Evolutionary conservation across 1,140 invertebrate genomes (phyloP).

Genomic region (Lepidostoma basale): DNA sequence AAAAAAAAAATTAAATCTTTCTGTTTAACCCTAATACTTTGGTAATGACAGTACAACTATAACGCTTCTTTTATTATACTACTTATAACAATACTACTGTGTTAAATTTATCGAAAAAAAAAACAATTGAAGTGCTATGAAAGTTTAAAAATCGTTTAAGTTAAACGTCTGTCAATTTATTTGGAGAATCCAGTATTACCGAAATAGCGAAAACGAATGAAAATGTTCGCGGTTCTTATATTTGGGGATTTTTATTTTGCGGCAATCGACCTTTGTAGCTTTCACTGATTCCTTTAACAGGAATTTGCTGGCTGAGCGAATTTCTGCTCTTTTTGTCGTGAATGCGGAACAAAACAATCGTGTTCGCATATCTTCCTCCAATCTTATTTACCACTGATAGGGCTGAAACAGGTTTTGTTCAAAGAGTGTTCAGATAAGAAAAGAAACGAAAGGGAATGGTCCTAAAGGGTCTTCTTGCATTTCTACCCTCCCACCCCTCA

Average conservation of each 20-base stretch:
- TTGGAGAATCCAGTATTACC: too few relatives aligned
- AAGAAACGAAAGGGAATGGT: slow-evolving; percentile 18
- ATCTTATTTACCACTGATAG: slow-evolving; percentile 27
- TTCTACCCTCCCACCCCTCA: background rate
- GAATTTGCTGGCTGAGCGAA: slow-evolving; percentile 2
- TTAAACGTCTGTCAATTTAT: too few relatives aligned
- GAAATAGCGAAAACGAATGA: slow-evolving; percentile 15
- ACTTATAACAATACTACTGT: too few relatives aligned
- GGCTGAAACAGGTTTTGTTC: background rate
- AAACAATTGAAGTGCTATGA: too few relatives aligned
- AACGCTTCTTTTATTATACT: too few relatives aligned
- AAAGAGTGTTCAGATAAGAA: background rate
- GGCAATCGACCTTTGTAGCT: background rate
- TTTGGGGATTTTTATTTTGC: too few relatives aligned
- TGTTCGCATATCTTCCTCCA: slow-evolving; percentile 1
- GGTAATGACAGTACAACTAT: too few relatives aligned
- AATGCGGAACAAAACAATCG: slow-evolving; percentile 14
- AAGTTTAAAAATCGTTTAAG: too few relatives aligned
- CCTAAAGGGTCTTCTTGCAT: slow-evolving; percentile 31
- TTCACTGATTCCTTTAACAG: background rate
- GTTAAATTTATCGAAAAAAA: too few relatives aligned
- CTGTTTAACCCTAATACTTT: too few relatives aligned
- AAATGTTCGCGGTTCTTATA: slow-evolving; percentile 14
- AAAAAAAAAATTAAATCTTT: too few relatives aligned
- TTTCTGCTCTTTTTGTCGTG: slow-evolving; percentile 8